Conservation (phyloP, 2,888 invertebrate genomes). For the Rambutsinella grinnellia region DNA sequence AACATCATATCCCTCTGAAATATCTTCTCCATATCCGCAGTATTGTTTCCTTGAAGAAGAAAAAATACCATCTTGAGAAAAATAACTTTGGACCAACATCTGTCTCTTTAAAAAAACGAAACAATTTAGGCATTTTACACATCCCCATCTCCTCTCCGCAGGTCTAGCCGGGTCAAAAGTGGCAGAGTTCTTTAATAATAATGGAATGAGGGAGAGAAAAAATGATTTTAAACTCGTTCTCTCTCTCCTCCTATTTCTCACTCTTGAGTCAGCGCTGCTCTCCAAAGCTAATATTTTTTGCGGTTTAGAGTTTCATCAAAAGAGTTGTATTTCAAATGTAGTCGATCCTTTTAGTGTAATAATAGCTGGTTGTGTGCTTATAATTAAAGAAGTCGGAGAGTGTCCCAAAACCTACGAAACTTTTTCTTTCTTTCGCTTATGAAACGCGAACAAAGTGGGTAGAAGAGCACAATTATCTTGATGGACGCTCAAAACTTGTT, state of each 20-base stretch:
- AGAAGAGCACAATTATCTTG: slow-evolving; percentile 56
- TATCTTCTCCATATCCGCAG: too few relatives aligned
- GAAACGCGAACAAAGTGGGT: slow-evolving; percentile 51
- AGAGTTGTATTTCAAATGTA: slow-evolving; percentile 50
- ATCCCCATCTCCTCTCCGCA: neutral
- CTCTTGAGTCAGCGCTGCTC: slow-evolving; percentile 5
- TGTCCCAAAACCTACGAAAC: slow-evolving; percentile 35
- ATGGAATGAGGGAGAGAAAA: neutral
- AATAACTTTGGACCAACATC: neutral
- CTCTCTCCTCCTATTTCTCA: neutral
- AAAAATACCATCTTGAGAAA: too few relatives aligned
- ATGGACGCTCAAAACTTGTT: slow-evolving; percentile 56
- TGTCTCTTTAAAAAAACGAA: neutral
- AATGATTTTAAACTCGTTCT: slow-evolving; percentile 42
- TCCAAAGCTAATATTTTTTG: too few relatives aligned
- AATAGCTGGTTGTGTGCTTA: slow-evolving; percentile 54
- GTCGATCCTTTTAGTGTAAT: slow-evolving; percentile 46
- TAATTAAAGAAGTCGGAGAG: slow-evolving; percentile 47
- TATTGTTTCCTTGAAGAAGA: too few relatives aligned
- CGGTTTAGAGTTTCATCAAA: slow-evolving; percentile 44
- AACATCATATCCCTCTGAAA: neutral
- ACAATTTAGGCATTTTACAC: neutral
- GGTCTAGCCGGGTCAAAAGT: slow-evolving; percentile 22
- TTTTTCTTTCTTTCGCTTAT: slow-evolving; percentile 11
- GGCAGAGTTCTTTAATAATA: slow-evolving; percentile 1